These are phyloP conservation scores for Microcebus griseorufus DNA, from an alignment of 2,113 vertebrate genomes.

Conservation along the genomic window DNA sequence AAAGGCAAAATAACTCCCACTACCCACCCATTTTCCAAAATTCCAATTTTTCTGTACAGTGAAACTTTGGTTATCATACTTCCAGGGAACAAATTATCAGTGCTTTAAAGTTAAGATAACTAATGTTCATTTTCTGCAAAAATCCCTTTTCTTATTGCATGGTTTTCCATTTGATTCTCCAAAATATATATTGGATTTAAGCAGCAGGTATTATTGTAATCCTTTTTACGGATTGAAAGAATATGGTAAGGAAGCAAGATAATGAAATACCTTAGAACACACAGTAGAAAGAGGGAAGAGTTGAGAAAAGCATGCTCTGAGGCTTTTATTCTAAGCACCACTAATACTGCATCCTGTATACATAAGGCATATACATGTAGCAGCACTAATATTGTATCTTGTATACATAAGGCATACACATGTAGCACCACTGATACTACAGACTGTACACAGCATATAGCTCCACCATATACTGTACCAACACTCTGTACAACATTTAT, in stretches of 20 bases:
- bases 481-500: background rate
- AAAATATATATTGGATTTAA: background rate
- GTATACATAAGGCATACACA: background rate
- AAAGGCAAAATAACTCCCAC: slow-evolving; percentile 37
- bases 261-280: background rate
- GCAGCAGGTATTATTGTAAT: background rate
- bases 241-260: slow-evolving; percentile 11
- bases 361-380: background rate
- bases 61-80: slow-evolving; percentile 12
- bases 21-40: slow-evolving; percentile 7
- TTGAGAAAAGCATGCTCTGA: background rate
- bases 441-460: background rate
- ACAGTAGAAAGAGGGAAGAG: background rate
- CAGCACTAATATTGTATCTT: background rate
- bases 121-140: slow-evolving; percentile 21
- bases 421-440: background rate
- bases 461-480: background rate
- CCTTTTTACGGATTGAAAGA: background rate
- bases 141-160: background rate
- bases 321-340: background rate
- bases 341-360: background rate
- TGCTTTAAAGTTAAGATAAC: background rate
- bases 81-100: background rate
- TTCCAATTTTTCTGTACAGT: slow-evolving; percentile 41
- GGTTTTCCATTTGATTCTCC: slow-evolving; percentile 11